Base-by-base conservation (phyloP, 2,797 vertebrate genomes). In the Coluber constrictor region DNA sequence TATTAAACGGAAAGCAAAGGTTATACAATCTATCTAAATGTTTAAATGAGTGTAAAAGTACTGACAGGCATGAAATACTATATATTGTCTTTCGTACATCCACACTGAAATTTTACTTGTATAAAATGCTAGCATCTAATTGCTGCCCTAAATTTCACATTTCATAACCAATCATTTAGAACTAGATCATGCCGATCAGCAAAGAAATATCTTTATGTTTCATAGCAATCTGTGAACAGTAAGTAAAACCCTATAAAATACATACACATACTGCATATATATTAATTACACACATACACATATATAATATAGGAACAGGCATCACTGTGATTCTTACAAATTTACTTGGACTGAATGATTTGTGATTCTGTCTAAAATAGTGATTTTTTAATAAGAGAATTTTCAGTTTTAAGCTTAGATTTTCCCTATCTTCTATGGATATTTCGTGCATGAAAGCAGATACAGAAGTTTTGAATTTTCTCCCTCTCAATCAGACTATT, bases 11-110 rank as follows among this genome's bases (percentile, higher is more conserved):
- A 90, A 91, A 91, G 63, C 56, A 88, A 79, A 93, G n/a, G 88
- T 70, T 70, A 61, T 60, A 20, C 55, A 93, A 88, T 91, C 88
- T 61, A 79, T 90, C 87, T 93, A 88, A 90, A 88, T 61, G 16
- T 51, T 59, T 89, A 91, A 57, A 43, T 51, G 54, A 86, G 12
- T 55, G 47, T 13, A 66, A 51, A 92, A 83, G 4, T 16, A 91
- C 55, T 90, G 43, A 90, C 61, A 56, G 43, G 16, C 86, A n/a
- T 7, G 8, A 55, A 86, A 27, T 32, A 66, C 61, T 70, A 2
- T 16, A 86, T 11, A 32, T 23, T 60, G 13, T 18, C 29, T 88
- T 91, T 61, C 56, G 54, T 74, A n/a, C 27, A 10, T 12, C 37
- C 12, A 16, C 27, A 3, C 4, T 47, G 5, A 16, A 27, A 90